phyloP scores from a whole-genome alignment of 1,140 invertebrate genomes.

The Littorina saxatilis region DNA sequence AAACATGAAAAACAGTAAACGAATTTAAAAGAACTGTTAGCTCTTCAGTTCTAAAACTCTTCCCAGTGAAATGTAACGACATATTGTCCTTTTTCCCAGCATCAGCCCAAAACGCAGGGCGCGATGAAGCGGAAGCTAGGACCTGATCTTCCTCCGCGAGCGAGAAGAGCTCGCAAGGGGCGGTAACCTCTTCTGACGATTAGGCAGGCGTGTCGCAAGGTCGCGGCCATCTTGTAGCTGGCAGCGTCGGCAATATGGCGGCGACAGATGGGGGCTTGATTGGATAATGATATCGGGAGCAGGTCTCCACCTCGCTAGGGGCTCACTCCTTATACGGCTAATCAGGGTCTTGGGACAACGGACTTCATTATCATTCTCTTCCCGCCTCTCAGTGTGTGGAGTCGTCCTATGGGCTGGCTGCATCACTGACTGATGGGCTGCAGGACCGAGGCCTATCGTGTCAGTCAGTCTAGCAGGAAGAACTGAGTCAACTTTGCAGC shows the following conservation, averaged over 20 bases:
- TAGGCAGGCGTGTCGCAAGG: slow-evolving; percentile 39
- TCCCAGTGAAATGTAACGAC: background rate
- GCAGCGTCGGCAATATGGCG: slow-evolving; percentile 39
- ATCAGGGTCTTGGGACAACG: slow-evolving; percentile 10
- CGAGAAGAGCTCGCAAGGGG: slow-evolving; percentile 25
- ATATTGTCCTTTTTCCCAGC: background rate
- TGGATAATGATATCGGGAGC: slow-evolving; percentile 39
- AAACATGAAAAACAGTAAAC: no score
- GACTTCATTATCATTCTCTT: slow-evolving; percentile 12
- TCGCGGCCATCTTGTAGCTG: slow-evolving; percentile 36
- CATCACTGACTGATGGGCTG: no score
- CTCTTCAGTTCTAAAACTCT: no score
- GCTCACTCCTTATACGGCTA: slow-evolving; percentile 32
- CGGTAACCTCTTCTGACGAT: slow-evolving; percentile 40
- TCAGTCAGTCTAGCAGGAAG: no score
- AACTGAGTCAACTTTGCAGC: no score
- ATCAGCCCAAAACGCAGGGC: background rate
- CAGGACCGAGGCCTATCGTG: no score
- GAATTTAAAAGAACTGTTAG: no score
- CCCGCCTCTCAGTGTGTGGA: background rate
- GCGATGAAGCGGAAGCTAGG: slow-evolving; percentile 26
- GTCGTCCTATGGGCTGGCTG: no score
- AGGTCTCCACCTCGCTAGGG: slow-evolving; percentile 23
- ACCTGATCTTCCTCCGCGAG: slow-evolving; percentile 23
- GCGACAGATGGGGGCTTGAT: slow-evolving; percentile 34